These are phyloP conservation scores for Leptopilina syphax DNA, from an alignment of 2,888 invertebrate genomes.

Conservation along the genomic window DNA sequence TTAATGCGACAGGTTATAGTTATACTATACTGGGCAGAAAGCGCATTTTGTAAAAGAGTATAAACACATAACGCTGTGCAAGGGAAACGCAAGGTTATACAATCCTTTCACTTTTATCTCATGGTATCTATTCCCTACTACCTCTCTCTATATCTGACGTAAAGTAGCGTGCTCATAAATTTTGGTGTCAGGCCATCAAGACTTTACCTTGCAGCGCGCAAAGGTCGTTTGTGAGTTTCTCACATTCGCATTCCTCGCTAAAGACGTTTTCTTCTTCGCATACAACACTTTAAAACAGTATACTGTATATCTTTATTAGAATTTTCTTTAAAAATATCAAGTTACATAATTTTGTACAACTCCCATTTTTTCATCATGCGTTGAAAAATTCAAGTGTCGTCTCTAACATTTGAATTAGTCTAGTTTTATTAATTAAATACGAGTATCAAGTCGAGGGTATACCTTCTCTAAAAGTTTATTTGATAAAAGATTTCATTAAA, in stretches of 20 bases:
- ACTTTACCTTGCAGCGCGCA: constrained; percentile 69
- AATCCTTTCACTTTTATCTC: constrained; percentile 74
- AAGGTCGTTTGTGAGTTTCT: constrained; percentile 66
- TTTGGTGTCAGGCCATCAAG: constrained; percentile 63
- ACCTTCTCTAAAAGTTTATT: too few species aligned
- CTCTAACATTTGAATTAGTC: too few species aligned
- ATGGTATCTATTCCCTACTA: constrained; percentile 58
- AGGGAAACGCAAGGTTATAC: constrained; percentile 69
- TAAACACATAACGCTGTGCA: constrained; percentile 45
- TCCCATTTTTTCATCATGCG: too few species aligned
- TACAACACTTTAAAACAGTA: not conserved
- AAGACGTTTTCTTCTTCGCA: constrained; percentile 30
- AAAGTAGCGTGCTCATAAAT: constrained; percentile 68
- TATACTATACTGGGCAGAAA: not conserved
- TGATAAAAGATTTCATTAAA: not conserved
- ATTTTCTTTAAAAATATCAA: not conserved
- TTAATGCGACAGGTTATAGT: not conserved
- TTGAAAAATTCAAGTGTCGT: too few species aligned
- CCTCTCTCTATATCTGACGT: constrained; percentile 44
- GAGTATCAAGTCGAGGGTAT: too few species aligned
- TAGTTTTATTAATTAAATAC: too few species aligned
- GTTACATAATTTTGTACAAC: not conserved
- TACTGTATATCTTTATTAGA: not conserved
- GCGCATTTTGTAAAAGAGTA: constrained; percentile 38
- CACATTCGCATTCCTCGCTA: constrained; percentile 44